These are phyloP conservation scores for Heliconius congener DNA, from an alignment of 1,140 invertebrate species.

Conservation along the genomic window DNA sequence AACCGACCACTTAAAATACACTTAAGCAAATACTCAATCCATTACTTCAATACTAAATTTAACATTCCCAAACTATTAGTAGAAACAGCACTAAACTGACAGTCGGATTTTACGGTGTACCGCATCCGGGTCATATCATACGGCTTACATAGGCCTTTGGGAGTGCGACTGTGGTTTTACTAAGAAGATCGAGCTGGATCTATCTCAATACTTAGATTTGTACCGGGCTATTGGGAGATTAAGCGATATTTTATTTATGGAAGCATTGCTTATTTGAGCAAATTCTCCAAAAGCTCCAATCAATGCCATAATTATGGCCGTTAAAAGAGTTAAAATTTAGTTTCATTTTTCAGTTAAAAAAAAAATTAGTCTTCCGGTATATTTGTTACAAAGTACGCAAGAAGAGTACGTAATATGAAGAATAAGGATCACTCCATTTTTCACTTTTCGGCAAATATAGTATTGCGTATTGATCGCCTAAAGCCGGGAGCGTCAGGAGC, in stretches of 20 bases:
- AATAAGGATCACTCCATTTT: no score
- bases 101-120: constrained; percentile 43
- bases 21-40: not conserved
- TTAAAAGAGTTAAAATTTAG: no score
- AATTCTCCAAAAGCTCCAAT: no score
- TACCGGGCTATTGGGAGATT: not conserved
- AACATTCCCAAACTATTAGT: not conserved
- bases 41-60: not conserved
- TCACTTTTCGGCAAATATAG: not conserved
- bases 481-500: no score
- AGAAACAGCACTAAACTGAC: constrained; percentile 20
- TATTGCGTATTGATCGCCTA: not conserved
- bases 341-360: no score
- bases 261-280: no score
- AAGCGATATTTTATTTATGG: no score
- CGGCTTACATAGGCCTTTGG: constrained; percentile 1
- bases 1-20: not conserved
- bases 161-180: constrained; percentile 35
- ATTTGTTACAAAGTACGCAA: no score
- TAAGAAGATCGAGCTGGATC: constrained; percentile 45
- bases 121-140: constrained; percentile 38
- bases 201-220: not conserved
- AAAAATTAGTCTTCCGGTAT: no score
- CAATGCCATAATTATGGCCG: no score
- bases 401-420: no score